phyloP scores from a whole-genome alignment of 2,113 vertebrate species.

The Recurvirostra avosetta region DNA sequence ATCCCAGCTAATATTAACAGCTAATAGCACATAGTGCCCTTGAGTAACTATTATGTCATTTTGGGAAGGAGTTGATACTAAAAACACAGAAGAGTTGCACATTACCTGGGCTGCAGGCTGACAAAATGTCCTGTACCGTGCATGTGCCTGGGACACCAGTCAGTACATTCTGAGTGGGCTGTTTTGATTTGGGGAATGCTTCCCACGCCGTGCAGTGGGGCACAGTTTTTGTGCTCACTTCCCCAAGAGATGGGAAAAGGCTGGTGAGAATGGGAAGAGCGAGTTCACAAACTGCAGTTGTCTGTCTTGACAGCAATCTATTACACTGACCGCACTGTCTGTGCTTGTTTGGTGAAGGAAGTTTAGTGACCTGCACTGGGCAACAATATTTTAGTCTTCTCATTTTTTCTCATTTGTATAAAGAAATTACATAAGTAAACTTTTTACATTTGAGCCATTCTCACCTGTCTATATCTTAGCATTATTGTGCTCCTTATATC shows the following conservation, averaged over 20 bases:
- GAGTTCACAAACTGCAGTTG: not conserved
- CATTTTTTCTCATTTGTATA: not conserved
- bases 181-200: not conserved
- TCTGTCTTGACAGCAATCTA: not conserved
- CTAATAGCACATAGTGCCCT: not conserved
- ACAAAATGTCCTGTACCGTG: fast-evolving
- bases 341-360: not conserved
- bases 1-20: not conserved
- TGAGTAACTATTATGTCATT: not conserved
- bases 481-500: not conserved
- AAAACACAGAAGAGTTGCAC: not conserved
- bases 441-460: not conserved
- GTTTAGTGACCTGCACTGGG: not conserved
- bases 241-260: not conserved
- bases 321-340: too few species aligned
- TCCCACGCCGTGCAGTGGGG: fast-evolving
- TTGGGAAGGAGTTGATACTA: not conserved
- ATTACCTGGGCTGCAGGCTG: not conserved
- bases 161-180: not conserved
- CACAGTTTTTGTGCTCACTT: fast-evolving
- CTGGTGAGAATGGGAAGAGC: not conserved
- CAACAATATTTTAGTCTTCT: not conserved
- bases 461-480: not conserved
- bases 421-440: not conserved
- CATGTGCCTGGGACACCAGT: fast-evolving